Base-by-base conservation (phyloP, 2,888 invertebrate species). In the Scrobipalpa atriplicella region DNA sequence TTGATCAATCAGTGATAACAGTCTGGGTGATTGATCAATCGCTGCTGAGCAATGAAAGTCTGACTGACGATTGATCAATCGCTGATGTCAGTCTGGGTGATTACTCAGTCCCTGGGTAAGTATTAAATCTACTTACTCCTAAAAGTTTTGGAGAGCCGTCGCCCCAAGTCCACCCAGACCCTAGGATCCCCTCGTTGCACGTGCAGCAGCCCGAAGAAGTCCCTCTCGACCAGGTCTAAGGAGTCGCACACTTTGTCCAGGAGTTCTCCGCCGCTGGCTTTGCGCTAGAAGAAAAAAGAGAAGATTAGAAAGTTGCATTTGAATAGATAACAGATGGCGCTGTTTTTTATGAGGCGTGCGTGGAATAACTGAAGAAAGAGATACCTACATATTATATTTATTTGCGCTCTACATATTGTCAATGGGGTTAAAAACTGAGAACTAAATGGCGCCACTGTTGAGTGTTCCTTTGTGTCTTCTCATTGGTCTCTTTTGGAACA, bases 181-280 rank as follows among this genome's bases (percentile, higher is more conserved):
- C 96, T 93, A 0, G 95, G 93, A 85, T 97, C 97, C 67, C 96
- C 95, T 67, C 96, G 95, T 84, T 98, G 97, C 68, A 95, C 94
- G 87, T 96, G 98, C 69, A 96, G 94, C 58, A 99, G 93, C 2
- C 99, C 98, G 83, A 99, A 99, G 91, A 98, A 99, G 87, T 99
- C 99, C 80, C 95, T 96, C 87, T 99, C 99, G 68, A 96, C 85
- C 21, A 99, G 93, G 85, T 98, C 98, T 74, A 98, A 93, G 65
- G 95, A 94, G 68, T 97, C 97, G 84, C 98, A 98, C 56, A 99
- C 96, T 85, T 95, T 95, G 82, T 98, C 97, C 72, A 99, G 92
- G 21, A 99, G 93, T 66, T 98, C 98, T 69, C 95, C 95, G 0
- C 99, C 99, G 76, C 95, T 96, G 13, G 97, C 96, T 89, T 97